These are phyloP conservation scores for Engraulis encrasicolus DNA, from an alignment of 2,113 vertebrate species.

Conservation along the genomic window DNA sequence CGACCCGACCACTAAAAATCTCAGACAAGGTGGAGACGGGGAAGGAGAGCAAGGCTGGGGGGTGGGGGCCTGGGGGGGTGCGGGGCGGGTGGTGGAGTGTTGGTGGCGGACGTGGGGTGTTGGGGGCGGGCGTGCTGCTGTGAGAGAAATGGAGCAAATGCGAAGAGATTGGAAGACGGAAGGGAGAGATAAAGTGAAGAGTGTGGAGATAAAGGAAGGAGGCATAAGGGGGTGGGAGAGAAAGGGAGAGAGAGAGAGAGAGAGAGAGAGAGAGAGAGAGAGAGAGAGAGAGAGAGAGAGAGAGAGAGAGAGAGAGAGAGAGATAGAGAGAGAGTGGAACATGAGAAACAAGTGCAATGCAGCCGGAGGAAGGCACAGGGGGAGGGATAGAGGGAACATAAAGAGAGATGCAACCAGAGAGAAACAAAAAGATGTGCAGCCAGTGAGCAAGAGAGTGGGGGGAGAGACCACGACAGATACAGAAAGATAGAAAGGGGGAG, in stretches of 20 bases:
- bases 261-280: conserved; percentile 46
- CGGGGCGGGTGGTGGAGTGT: not conserved
- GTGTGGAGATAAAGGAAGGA: conserved; percentile 25
- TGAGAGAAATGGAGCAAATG: conserved; percentile 15
- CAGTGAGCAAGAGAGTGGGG: conserved; percentile 22
- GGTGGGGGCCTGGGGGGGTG: conserved; percentile 20
- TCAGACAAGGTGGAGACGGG: conserved; percentile 26
- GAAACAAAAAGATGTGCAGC: conserved; percentile 42
- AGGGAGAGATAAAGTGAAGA: conserved; percentile 30
- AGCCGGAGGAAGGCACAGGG: conserved; percentile 25
- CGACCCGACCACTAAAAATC: conserved; percentile 38
- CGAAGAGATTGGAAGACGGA: not conserved
- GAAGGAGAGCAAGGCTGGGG: conserved; percentile 12
- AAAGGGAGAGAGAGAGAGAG: conserved; percentile 40
- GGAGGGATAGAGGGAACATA: conserved; percentile 33
- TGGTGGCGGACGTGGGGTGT: conserved; percentile 7
- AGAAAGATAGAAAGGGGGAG: conserved; percentile 41
- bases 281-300: conserved; percentile 29
- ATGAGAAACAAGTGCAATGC: too few species aligned
- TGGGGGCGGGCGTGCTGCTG: conserved; percentile 6
- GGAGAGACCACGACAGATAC: conserved; percentile 19
- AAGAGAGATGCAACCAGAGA: conserved; percentile 37
- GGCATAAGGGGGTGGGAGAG: conserved; percentile 43
- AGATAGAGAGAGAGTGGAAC: conserved; percentile 4
- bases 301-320: conserved; percentile 28